phyloP scores from a whole-genome alignment of 2,888 invertebrate species.

The Philonicus albiceps region DNA sequence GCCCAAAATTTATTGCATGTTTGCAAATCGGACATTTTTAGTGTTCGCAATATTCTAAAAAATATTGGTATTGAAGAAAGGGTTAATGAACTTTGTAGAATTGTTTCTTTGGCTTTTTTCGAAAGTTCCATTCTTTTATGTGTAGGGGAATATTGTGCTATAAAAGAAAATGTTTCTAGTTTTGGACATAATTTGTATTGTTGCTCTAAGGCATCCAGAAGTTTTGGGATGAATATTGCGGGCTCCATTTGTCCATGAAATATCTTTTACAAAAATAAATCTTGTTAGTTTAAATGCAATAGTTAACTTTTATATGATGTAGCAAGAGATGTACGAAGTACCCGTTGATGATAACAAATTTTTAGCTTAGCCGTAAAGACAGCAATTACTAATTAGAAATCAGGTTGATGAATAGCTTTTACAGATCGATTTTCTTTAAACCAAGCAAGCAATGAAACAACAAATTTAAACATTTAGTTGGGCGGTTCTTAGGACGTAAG shows the following conservation, averaged over 20 bases:
- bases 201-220: conserved; percentile 61
- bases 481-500: no score
- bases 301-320: conserved; percentile 40
- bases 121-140: conserved; percentile 62
- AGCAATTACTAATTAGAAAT: no score
- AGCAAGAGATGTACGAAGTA: no score
- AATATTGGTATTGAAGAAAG: conserved; percentile 57
- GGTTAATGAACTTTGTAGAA: conserved; percentile 43
- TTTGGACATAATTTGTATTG: conserved; percentile 59
- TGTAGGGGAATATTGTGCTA: conserved; percentile 63
- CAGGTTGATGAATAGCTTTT: no score
- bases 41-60: conserved; percentile 62
- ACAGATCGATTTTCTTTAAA: no score
- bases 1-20: conserved; percentile 65
- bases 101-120: conserved; percentile 56
- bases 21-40: conserved; percentile 64
- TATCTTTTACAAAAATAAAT: conserved; percentile 55
- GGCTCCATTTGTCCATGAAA: conserved; percentile 66
- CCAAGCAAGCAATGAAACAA: no score
- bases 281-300: background rate
- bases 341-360: no score
- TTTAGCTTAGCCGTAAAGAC: no score
- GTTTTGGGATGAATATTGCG: conserved; percentile 61
- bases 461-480: no score
- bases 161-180: conserved; percentile 62